These are phyloP conservation scores for Odontomachus brunneus DNA, from an alignment of 1,140 invertebrate species.

Conservation along the genomic window DNA sequence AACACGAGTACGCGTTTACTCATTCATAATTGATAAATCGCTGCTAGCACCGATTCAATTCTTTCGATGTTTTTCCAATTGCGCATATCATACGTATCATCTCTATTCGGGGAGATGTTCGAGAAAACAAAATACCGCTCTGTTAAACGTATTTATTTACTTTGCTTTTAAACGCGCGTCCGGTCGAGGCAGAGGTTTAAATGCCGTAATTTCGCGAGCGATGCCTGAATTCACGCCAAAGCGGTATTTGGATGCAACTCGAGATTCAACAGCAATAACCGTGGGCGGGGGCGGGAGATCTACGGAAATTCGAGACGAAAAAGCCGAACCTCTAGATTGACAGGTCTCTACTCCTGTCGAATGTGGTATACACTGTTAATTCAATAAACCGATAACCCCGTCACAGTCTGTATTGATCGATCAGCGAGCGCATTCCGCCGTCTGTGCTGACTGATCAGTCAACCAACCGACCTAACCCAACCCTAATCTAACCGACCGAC, in stretches of 20 bases:
- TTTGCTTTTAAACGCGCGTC: neutral
- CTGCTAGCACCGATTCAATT: neutral
- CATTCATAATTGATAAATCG: neutral
- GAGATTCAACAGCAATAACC: conserved; percentile 5
- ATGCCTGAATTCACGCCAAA: too few relatives aligned
- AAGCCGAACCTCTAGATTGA: neutral
- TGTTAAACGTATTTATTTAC: neutral
- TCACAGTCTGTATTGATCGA: conserved; percentile 24
- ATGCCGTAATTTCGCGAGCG: neutral
- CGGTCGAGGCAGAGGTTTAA: neutral
- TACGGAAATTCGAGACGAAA: conserved; percentile 12
- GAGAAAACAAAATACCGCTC: neutral
- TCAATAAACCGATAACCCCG: conserved; percentile 43
- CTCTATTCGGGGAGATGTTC: too few relatives aligned
- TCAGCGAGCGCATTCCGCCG: neutral
- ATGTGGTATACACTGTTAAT: conserved; percentile 22
- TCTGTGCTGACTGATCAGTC: too few relatives aligned
- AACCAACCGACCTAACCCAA: too few relatives aligned
- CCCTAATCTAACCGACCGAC: conserved; percentile 8
- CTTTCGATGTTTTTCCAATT: neutral
- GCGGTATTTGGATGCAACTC: neutral
- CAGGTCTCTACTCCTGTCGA: neutral
- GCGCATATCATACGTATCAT: too few relatives aligned
- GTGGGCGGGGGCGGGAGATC: neutral
- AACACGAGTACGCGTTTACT: neutral